Percentiles rank a stretch among this genome's conserved stretches.
phyloP scores from a whole-genome alignment of 2,113 vertebrate genomes.

The Misgurnus mizolepis region DNA sequence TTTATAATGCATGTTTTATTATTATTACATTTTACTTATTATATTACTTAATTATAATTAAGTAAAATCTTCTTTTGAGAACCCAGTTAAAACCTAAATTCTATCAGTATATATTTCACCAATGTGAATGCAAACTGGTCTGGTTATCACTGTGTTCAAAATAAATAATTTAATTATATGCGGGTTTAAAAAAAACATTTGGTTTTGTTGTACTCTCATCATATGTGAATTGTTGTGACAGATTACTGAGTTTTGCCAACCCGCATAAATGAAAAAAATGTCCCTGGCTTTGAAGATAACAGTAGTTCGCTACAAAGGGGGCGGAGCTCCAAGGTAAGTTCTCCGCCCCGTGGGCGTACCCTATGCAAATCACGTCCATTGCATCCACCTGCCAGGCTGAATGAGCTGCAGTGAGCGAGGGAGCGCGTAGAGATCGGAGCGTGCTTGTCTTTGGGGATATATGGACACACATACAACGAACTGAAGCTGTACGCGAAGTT shows the following conservation, averaged over 20 bases:
- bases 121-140: too few relatives aligned
- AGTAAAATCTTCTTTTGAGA: too few relatives aligned
- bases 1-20: too few relatives aligned
- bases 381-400: constrained; percentile 79
- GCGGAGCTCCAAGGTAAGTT: constrained; percentile 58
- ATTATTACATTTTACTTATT: too few relatives aligned
- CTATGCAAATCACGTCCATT: constrained; percentile 53
- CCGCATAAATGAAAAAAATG: not conserved
- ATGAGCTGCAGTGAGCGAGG: constrained; percentile 54
- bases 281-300: not conserved
- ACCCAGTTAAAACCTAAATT: too few relatives aligned
- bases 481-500: constrained; percentile 14
- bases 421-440: not conserved
- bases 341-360: constrained; percentile 73
- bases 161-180: too few relatives aligned
- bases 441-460: constrained; percentile 19
- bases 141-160: too few relatives aligned
- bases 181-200: too few relatives aligned
- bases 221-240: not conserved
- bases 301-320: constrained; percentile 49
- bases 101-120: too few relatives aligned
- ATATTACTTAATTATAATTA: too few relatives aligned
- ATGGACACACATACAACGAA: not conserved
- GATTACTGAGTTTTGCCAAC: constrained; percentile 4
- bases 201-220: too few relatives aligned